phyloP scores from a whole-genome alignment of 2,888 invertebrate genomes.

The Didymodactylos carnosus region DNA sequence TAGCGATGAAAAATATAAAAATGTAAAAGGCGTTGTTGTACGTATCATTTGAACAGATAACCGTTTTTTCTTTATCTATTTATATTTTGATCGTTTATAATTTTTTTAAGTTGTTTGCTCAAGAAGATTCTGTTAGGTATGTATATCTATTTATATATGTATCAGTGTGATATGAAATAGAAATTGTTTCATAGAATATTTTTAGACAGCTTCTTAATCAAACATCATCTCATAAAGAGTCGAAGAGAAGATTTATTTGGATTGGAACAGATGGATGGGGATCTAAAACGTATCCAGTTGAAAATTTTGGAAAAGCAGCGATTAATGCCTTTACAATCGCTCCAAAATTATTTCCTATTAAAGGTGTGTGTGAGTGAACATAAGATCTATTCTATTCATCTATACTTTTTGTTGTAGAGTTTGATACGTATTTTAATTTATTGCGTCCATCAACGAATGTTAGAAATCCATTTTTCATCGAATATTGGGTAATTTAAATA shows the following conservation, averaged over 20 bases:
- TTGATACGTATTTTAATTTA: constrained; percentile 27
- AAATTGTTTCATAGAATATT: too few species aligned
- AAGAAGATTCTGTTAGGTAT: not conserved
- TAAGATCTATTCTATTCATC: too few species aligned
- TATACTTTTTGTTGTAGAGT: constrained; percentile 22
- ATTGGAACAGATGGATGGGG: constrained; percentile 34
- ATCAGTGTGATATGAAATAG: not conserved
- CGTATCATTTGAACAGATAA: too few species aligned
- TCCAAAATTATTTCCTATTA: constrained; percentile 25
- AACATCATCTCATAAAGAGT: not conserved
- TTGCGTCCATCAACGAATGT: constrained; percentile 25
- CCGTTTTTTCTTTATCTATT: too few species aligned
- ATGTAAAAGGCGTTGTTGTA: not conserved
- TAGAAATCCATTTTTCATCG: constrained; percentile 31
- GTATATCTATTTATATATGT: too few species aligned
- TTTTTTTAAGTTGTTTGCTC: too few species aligned
- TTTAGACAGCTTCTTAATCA: not conserved
- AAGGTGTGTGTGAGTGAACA: constrained; percentile 19
- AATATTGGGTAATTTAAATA: constrained; percentile 58
- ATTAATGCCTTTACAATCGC: constrained; percentile 30
- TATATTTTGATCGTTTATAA: too few species aligned
- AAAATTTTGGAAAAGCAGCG: constrained; percentile 26
- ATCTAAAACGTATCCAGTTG: constrained; percentile 29
- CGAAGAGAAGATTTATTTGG: constrained; percentile 23
- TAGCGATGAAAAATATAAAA: not conserved